Conservation (phyloP, 1,140 invertebrate species). For the Luehdorfia chinensis region DNA sequence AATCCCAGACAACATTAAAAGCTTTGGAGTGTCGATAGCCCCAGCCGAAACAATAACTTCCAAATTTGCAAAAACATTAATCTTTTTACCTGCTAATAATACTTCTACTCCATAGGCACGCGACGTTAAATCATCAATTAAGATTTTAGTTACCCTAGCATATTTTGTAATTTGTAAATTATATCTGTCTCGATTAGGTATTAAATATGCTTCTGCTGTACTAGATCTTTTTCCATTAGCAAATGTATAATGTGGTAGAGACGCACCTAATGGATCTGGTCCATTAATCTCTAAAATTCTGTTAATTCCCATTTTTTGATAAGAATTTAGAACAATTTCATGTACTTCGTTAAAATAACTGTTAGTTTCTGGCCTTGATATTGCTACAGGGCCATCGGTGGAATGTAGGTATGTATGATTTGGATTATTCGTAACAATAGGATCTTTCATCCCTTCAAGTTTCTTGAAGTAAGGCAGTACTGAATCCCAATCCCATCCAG, state of each 20-base stretch:
- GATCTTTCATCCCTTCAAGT: slow-evolving; percentile 57
- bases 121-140: slow-evolving; percentile 82
- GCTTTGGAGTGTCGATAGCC: slow-evolving; percentile 79
- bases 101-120: slow-evolving; percentile 79
- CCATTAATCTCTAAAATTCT: slow-evolving; percentile 52
- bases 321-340: slow-evolving; percentile 40
- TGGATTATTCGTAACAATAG: slow-evolving; percentile 34
- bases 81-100: slow-evolving; percentile 61
- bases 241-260: slow-evolving; percentile 77
- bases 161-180: slow-evolving; percentile 75
- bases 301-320: slow-evolving; percentile 51
- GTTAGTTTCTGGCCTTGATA: slow-evolving; percentile 44
- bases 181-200: slow-evolving; percentile 70
- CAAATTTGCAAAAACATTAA: slow-evolving; percentile 56
- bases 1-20: slow-evolving; percentile 85
- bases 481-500: slow-evolving; percentile 89
- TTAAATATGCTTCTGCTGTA: slow-evolving; percentile 80
- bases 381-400: slow-evolving; percentile 41
- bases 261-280: slow-evolving; percentile 40
- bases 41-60: slow-evolving; percentile 84
- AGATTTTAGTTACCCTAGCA: slow-evolving; percentile 65
- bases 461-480: slow-evolving; percentile 70
- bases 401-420: slow-evolving; percentile 46
- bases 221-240: slow-evolving; percentile 80
- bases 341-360: slow-evolving; percentile 34